Conservation (phyloP, 2,797 vertebrate genomes). For the Agapornis canus region DNA sequence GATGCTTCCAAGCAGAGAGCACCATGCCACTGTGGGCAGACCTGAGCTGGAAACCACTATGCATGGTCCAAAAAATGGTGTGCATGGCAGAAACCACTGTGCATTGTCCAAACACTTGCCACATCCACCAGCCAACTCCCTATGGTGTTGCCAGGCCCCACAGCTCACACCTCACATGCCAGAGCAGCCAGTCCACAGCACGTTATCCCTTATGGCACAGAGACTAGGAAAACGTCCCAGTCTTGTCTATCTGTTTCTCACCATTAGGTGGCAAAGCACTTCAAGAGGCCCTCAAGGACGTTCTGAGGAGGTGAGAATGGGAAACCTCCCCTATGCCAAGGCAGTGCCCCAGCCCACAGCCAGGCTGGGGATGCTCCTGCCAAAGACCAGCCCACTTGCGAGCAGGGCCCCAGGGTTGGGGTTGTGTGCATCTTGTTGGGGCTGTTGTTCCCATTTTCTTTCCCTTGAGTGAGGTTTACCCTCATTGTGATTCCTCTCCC, state of each 20-base stretch:
- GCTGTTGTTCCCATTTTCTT: not conserved
- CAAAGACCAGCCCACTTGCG: accelerated
- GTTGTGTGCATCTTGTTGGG: not conserved
- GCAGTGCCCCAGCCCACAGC: accelerated
- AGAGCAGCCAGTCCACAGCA: accelerated
- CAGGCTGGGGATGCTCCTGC: not conserved
- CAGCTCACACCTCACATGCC: accelerated
- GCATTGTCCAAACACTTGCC: not conserved
- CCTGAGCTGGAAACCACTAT: not conserved
- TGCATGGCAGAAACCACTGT: not conserved
- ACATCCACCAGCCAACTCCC: not conserved
- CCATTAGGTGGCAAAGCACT: accelerated
- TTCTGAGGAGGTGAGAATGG: not conserved
- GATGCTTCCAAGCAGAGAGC: not conserved
- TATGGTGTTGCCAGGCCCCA: accelerated
- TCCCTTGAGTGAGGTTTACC: not conserved
- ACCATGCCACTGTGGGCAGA: accelerated
- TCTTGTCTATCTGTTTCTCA: accelerated
- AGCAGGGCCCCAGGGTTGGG: not conserved
- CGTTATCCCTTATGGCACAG: not conserved
- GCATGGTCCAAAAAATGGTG: not conserved
- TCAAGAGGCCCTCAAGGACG: not conserved
- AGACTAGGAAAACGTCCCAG: accelerated
- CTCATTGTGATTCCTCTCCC: conserved; percentile 23
- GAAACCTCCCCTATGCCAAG: not conserved